Conservation (phyloP, 2,888 invertebrate genomes). For the Phytoseiulus persimilis region DNA sequence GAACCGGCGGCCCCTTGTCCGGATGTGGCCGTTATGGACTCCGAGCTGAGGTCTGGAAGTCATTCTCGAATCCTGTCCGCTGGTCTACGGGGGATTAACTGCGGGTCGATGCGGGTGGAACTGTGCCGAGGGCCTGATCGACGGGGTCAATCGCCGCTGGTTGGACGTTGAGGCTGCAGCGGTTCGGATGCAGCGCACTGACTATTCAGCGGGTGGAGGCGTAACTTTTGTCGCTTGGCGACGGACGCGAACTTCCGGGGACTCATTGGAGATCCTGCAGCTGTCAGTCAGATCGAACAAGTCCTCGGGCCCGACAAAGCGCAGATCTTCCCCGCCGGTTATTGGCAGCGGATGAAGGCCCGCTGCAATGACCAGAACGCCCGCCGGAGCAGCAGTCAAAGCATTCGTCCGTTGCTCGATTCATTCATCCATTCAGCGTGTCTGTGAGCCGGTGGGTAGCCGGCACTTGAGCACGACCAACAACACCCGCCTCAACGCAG, state of each 20-base stretch:
- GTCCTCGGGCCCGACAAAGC: background rate
- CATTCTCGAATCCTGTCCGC: background rate
- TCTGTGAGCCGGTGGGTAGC: background rate
- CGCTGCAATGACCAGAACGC: background rate
- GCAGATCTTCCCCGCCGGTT: background rate
- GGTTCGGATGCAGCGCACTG: too few relatives aligned
- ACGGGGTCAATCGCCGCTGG: too few relatives aligned
- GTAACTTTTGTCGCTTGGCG: too few relatives aligned
- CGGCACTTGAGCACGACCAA: background rate
- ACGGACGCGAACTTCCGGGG: too few relatives aligned
- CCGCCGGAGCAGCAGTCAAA: background rate
- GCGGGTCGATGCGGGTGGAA: too few relatives aligned
- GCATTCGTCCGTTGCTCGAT: background rate
- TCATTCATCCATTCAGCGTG: background rate
- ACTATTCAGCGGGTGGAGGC: too few relatives aligned
- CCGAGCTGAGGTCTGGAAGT: background rate
- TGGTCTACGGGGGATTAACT: too few relatives aligned
- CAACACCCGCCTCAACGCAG: background rate
- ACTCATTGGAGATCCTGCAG: background rate
- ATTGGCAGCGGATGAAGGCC: background rate
- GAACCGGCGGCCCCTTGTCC: background rate
- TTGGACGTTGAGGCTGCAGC: too few relatives aligned
- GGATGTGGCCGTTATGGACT: background rate
- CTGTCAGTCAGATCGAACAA: background rate
- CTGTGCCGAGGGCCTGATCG: too few relatives aligned